Evolutionary conservation across 1,140 invertebrate genomes (phyloP), one percentile per base, ranked within the genome.

Genomic region (Bacillus rossius): DNA sequence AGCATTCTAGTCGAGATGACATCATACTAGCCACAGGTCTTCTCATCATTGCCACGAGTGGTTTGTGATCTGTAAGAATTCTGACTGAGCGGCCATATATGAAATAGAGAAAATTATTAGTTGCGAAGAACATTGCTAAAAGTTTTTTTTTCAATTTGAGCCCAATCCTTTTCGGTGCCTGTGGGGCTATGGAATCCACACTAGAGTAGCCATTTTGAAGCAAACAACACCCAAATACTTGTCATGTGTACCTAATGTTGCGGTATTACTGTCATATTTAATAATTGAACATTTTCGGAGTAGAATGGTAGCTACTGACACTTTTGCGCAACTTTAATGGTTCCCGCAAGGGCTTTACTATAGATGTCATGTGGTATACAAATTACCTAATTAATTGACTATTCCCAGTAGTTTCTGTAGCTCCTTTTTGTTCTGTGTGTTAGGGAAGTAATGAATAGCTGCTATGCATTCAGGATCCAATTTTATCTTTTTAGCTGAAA

Each of bases 351-450:
- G 29, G 29, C 10, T 4, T 7, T 34, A 10, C 10, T 34, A 34
- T 10, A 7, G 29, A 4, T 34, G 29, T 10, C 29, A 34, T 34
- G 29, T 34, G 29, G 4, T 4, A 10, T 34, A 34, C 10, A 10
- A 34, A 34, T 63, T 67, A 41, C 55, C 50, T 13, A 75, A 48
- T 62, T 69, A 75, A 58, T 74, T 77, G 8, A 73, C 60, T 61
- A 75, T 68, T 3, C 74, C 74, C 38, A 77, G 49, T 56, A 76
- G 67, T 62, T 66, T 65, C 55, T 69, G 58, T 5, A 79, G 51
- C 13, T 74, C 65, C 57, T 68, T 71, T 54, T 71, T 69, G n/a
- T 68, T 69, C 37, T 57, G 55, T 10, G 71, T 73, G 20, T 23
- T 23, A 22, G 47, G 59, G 19, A 69, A 61, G 25, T 70, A 50